Evolutionary conservation across 2,888 invertebrate genomes (phyloP).

Genomic region (Orchestes rusci): DNA sequence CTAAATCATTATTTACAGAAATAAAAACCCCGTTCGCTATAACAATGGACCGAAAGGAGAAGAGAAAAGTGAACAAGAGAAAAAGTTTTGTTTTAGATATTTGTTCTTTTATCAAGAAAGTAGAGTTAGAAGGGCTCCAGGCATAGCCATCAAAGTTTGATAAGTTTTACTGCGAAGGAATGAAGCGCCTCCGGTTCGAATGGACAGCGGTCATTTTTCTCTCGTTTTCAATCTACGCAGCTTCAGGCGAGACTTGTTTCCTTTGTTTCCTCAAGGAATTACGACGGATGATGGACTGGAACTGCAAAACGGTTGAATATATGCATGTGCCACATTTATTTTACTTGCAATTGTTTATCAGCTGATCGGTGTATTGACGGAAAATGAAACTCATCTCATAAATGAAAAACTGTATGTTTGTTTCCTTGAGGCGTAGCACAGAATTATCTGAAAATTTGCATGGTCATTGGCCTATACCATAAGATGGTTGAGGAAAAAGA

Average conservation of each 20-base stretch:
- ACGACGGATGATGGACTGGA: conserved; percentile 5
- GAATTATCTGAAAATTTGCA: no score
- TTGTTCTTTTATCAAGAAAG: conserved; percentile 45
- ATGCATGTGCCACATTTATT: no score
- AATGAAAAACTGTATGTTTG: no score
- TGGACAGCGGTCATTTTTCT: conserved; percentile 54
- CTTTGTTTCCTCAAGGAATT: conserved; percentile 30
- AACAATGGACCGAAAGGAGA: conserved; percentile 10
- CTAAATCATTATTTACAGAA: conserved; percentile 17
- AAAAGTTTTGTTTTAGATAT: conserved; percentile 42
- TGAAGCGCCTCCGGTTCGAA: conserved; percentile 33
- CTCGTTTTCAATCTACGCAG: conserved; percentile 46
- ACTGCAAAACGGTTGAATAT: background rate
- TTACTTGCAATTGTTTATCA: no score
- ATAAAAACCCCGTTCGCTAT: conserved; percentile 15
- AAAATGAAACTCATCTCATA: no score
- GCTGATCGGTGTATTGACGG: no score
- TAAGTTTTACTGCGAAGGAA: conserved; percentile 39
- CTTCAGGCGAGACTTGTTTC: conserved; percentile 29
- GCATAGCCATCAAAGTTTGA: conserved; percentile 46
- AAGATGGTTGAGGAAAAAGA: no score
- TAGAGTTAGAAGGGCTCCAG: conserved; percentile 36
- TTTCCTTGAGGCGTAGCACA: no score
- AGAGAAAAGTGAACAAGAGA: conserved; percentile 25
- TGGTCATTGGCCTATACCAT: no score